Evolutionary conservation across 2,797 vertebrate species (phyloP), one percentile per base, ranked within the genome.

Genomic region (Gymnothorax reevesii): DNA sequence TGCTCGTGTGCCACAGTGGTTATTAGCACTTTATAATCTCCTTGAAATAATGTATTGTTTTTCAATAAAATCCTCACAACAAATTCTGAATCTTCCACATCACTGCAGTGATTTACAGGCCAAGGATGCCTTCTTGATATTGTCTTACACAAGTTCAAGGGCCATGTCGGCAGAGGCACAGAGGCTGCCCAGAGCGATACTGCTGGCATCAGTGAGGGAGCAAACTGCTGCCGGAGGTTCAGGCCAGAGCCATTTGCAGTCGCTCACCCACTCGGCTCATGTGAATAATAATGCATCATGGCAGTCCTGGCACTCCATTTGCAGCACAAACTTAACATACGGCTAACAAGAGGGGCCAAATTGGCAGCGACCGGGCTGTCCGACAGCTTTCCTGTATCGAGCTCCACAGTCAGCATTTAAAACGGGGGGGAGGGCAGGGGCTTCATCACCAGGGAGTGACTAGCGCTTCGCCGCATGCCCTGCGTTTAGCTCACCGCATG

Each of bases 381-480:
- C 89, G 90, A 94, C 84, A 91, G 89, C 91, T 91, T 93, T 88
- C 87, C 90, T 90, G 91, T 92, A 93, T 93, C 94, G 95, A 93
- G 92, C 92, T 90, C 91, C 87, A 90, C 89, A 92, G 91, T 94
- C 91, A 92, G 88, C 90, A 89, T 90, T 91, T 91, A 90, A 79
- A n/a, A 55, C 7, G 49, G 89, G 87, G 49, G 49, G 89, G 87
- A 90, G 88, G 90, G 88, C n/a, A n/a, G 87, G 83, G 13, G 86
- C 87, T 85, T 62, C 85, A 87, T 82, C 89, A 83, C 77, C 87
- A 92, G 89, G 88, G 93, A 91, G 84, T 91, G 88, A 5, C 20
- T 60, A 90, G 90, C 33, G 33, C 57, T 73, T 69, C 57, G 80
- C 55, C 71, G 15, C 25, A 13, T 86, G 86, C 91, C 88, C 87